These are phyloP conservation scores for Caenorhabditis becei DNA, from an alignment of 2,888 invertebrate species.

Conservation along the genomic window DNA sequence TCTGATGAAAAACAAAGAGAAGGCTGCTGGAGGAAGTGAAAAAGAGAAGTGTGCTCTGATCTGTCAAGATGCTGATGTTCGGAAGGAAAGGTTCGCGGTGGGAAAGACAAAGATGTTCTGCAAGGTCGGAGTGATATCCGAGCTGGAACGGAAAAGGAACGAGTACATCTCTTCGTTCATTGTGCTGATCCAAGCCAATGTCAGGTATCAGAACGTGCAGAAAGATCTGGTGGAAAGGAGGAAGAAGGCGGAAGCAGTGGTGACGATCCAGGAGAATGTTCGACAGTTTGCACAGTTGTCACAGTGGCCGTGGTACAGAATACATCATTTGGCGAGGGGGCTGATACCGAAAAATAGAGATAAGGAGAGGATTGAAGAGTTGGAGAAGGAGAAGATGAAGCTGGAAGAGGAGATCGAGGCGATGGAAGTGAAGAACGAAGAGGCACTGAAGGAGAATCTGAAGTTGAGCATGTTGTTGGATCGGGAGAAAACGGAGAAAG, in stretches of 20 bases:
- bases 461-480: slow-evolving; percentile 54
- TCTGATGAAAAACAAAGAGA: slow-evolving; percentile 57
- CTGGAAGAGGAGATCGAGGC: slow-evolving; percentile 46
- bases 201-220: slow-evolving; percentile 71
- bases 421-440: slow-evolving; percentile 47
- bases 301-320: slow-evolving; percentile 77
- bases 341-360: slow-evolving; percentile 73
- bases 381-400: slow-evolving; percentile 51
- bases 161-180: slow-evolving; percentile 64
- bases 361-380: slow-evolving; percentile 55
- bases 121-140: slow-evolving; percentile 78
- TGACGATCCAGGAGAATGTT: slow-evolving; percentile 75
- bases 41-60: slow-evolving; percentile 46
- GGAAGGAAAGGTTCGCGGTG: slow-evolving; percentile 71
- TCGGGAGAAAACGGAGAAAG: slow-evolving; percentile 42
- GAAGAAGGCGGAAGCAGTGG: slow-evolving; percentile 67
- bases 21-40: slow-evolving; percentile 24
- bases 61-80: slow-evolving; percentile 58
- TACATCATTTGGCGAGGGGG: slow-evolving; percentile 70
- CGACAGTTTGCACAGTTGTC: slow-evolving; percentile 67
- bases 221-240: slow-evolving; percentile 44
- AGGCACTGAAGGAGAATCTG: slow-evolving; percentile 53
- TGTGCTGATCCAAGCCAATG: slow-evolving; percentile 74
- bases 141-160: slow-evolving; percentile 66
- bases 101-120: slow-evolving; percentile 78